These are phyloP conservation scores for Nyctibius bracteatus DNA, from an alignment of 2,113 vertebrate genomes.

Conservation along the genomic window DNA sequence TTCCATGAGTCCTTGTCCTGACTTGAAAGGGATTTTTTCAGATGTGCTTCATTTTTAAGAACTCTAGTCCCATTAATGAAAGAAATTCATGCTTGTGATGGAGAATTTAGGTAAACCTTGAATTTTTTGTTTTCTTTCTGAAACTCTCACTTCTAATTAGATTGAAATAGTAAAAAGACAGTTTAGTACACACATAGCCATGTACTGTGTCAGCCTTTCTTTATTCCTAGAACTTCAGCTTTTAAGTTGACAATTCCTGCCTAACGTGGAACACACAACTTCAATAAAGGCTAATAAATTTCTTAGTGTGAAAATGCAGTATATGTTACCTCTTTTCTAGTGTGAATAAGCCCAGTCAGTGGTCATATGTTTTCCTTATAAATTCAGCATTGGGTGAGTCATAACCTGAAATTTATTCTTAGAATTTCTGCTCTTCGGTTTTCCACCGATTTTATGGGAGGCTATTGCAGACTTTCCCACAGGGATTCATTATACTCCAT, in stretches of 20 bases:
- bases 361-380: slow-evolving; percentile 32
- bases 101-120: not conserved
- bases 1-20: not conserved
- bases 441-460: slow-evolving; percentile 6
- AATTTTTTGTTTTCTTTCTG: not conserved
- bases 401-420: slow-evolving; percentile 24
- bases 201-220: not conserved
- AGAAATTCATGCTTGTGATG: not conserved
- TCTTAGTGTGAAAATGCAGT: not conserved
- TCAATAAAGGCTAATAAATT: not conserved
- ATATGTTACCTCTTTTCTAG: not conserved
- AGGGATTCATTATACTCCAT: not conserved
- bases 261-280: not conserved
- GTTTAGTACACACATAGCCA: not conserved
- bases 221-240: not conserved
- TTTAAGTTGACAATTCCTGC: not conserved
- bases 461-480: not conserved
- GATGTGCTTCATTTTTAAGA: not conserved
- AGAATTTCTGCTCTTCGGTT: slow-evolving; percentile 33
- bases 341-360: not conserved
- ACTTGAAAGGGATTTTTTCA: not conserved
- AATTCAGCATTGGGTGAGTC: slow-evolving; percentile 25
- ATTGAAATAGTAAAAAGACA: not conserved
- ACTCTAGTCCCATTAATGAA: not conserved
- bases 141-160: not conserved